A percentile compares a stretch with the other conserved stretches of the same genome.
phyloP scores from a whole-genome alignment of 2,797 vertebrate species.

The Enteromius argenteus region DNA sequence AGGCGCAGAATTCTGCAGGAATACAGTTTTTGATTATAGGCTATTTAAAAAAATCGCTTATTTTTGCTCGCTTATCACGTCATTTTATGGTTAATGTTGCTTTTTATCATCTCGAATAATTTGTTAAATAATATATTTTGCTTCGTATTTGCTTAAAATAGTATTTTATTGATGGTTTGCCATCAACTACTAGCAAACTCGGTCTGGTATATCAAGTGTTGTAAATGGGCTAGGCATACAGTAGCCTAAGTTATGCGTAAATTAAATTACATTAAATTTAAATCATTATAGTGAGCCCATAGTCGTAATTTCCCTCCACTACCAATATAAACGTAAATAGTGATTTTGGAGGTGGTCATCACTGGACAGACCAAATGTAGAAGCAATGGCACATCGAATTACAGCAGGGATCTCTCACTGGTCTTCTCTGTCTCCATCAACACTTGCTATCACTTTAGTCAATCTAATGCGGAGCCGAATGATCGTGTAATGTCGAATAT shows the following conservation, averaged over 20 bases:
- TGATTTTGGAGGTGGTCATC: background rate
- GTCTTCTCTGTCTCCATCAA: background rate
- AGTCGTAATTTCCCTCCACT: background rate
- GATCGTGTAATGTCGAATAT: background rate
- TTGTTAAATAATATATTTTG: background rate
- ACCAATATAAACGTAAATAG: background rate
- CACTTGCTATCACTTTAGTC: background rate
- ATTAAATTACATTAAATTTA: background rate
- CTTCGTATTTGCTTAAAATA: background rate
- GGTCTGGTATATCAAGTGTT: background rate
- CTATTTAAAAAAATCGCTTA: background rate
- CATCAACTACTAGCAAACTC: constrained; percentile 15
- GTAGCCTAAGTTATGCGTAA: background rate
- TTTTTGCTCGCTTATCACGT: background rate
- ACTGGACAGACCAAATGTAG: background rate
- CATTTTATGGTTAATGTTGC: too few relatives aligned
- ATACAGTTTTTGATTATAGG: background rate
- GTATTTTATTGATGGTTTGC: constrained; percentile 3
- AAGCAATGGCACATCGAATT: background rate
- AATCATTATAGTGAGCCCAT: background rate
- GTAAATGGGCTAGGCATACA: background rate
- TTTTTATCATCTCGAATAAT: background rate
- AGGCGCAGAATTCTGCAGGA: background rate
- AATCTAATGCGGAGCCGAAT: background rate
- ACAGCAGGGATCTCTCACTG: background rate